Evolutionary conservation across 2,797 vertebrate species (phyloP).

Genomic region (Emys orbicularis): DNA sequence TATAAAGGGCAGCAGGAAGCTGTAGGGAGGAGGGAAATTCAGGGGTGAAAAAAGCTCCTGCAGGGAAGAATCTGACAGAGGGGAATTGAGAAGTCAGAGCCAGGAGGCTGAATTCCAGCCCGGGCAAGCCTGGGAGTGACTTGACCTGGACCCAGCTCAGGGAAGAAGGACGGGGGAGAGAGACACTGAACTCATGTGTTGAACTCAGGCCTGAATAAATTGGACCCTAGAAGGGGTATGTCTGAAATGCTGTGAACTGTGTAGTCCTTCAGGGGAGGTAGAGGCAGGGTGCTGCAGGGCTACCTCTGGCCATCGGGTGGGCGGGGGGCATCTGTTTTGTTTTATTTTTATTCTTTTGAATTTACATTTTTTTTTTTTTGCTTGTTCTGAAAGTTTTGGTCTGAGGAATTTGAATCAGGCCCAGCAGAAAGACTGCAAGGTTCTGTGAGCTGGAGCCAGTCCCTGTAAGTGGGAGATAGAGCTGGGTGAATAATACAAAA

Average conservation of each 20-base stretch:
- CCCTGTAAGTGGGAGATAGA: background rate
- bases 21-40: background rate
- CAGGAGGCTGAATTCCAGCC: background rate
- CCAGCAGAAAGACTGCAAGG: background rate
- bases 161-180: background rate
- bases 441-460: background rate
- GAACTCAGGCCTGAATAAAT: background rate
- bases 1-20: background rate
- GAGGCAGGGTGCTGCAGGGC: background rate
- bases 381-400: background rate
- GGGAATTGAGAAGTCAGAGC: background rate
- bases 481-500: background rate
- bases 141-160: background rate
- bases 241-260: background rate
- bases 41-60: no score
- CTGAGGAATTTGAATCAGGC: background rate
- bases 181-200: background rate
- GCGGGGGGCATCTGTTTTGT: rapidly evolving
- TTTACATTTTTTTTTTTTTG: background rate
- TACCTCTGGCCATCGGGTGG: no score
- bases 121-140: background rate
- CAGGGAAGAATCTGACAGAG: background rate
- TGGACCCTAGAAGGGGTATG: background rate
- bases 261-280: background rate
- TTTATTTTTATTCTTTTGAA: no score